phyloP scores from a whole-genome alignment of 2,797 vertebrate species.

The Anguilla pacifica region DNA sequence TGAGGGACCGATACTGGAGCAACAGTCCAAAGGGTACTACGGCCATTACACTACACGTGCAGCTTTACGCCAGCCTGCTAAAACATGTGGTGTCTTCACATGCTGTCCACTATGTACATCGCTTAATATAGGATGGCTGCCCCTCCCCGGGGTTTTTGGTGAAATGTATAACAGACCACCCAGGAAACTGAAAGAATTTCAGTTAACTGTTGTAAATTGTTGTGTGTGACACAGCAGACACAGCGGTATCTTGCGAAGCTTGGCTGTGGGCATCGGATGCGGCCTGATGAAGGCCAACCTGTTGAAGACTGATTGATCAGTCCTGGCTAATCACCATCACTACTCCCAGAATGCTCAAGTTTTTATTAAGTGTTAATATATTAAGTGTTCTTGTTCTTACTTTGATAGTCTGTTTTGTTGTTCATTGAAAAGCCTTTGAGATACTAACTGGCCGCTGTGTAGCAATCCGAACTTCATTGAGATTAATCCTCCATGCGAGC shows the following conservation, averaged over 20 bases:
- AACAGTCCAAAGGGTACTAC: not conserved
- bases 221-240: not conserved
- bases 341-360: not conserved
- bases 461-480: not conserved
- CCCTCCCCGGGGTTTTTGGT: not conserved
- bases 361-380: not conserved
- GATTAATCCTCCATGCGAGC: not conserved
- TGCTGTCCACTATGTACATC: not conserved
- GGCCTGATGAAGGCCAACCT: not conserved
- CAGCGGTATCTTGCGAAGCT: not conserved
- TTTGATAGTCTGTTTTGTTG: not conserved
- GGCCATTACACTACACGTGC: not conserved
- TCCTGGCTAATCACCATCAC: not conserved
- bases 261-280: not conserved
- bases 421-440: not conserved
- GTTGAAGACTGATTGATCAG: slow-evolving; percentile 2
- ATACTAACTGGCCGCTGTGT: not conserved
- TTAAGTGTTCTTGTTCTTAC: not conserved
- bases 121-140: not conserved
- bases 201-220: not conserved
- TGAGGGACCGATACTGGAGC: not conserved
- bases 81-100: not conserved
- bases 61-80: not conserved
- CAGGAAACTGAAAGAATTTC: not conserved
- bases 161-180: not conserved